Conservation (phyloP, 2,888 invertebrate genomes). For the Drosophila mettleri region DNA sequence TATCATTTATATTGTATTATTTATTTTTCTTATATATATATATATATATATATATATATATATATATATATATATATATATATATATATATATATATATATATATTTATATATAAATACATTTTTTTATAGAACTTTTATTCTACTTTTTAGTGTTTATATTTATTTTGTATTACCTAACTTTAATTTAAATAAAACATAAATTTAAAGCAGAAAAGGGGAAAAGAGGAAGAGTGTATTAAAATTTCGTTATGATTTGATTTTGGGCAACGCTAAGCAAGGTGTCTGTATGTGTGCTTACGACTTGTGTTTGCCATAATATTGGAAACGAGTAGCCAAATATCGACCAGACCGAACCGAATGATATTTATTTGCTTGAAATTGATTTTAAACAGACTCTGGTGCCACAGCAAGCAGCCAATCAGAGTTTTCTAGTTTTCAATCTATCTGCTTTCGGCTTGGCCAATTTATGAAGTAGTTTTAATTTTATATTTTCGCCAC, state of each 20-base stretch:
- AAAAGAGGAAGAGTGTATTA: constrained; percentile 23
- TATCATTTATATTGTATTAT: too few species aligned
- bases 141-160: too few species aligned
- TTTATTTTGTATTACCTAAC: not conserved
- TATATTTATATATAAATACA: too few species aligned
- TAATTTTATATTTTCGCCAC: constrained; percentile 15
- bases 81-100: too few species aligned
- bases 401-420: constrained; percentile 16
- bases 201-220: too few species aligned
- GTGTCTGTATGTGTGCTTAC: not conserved
- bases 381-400: constrained; percentile 56
- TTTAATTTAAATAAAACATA: not conserved
- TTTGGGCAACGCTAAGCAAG: not conserved
- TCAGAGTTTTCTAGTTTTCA: constrained; percentile 15
- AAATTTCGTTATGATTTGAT: constrained; percentile 7
- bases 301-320: constrained; percentile 49
- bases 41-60: too few species aligned
- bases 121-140: too few species aligned
- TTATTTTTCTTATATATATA: too few species aligned
- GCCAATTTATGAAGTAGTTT: constrained; percentile 63
- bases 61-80: too few species aligned
- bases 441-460: not conserved
- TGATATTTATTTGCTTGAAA: constrained; percentile 56
- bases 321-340: constrained; percentile 35
- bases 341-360: constrained; percentile 31